Conservation (phyloP, 2,797 vertebrate species). For the Bufotes viridis region DNA sequence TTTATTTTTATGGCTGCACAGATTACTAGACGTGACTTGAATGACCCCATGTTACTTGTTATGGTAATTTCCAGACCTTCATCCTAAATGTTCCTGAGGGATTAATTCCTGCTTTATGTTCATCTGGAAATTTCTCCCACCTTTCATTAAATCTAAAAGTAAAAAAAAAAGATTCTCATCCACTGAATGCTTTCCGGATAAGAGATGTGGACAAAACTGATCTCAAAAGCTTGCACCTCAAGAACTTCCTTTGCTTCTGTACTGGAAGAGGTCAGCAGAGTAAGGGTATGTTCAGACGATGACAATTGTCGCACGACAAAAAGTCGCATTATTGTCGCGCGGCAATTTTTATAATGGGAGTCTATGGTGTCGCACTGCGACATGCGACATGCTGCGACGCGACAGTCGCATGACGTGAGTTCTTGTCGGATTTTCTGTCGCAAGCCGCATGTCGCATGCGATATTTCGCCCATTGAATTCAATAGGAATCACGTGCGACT, state of each 20-base stretch:
- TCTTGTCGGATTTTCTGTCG: no score
- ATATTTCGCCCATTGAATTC: no score
- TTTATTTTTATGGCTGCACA: not conserved
- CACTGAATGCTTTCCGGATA: not conserved
- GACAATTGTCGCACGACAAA: no score
- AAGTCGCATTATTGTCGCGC: no score
- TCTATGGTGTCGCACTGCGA: no score
- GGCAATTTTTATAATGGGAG: no score
- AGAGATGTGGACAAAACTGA: not conserved
- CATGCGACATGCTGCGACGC: no score
- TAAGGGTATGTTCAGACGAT: no score
- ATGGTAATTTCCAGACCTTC: conserved; percentile 9
- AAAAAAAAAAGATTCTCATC: not conserved
- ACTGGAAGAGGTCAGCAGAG: not conserved
- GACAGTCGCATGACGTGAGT: no score
- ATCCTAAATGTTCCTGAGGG: not conserved
- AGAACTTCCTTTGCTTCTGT: not conserved
- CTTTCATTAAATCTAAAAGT: not conserved
- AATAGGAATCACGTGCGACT: no score
- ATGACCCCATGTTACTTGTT: conserved; percentile 23
- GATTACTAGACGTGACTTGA: not conserved
- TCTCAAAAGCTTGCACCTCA: not conserved
- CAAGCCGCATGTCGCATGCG: no score
- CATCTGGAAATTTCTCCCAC: conserved; percentile 9
- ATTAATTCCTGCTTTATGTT: not conserved